Conservation (phyloP, 2,797 vertebrate species). For the Pagetopsis macropterus region DNA sequence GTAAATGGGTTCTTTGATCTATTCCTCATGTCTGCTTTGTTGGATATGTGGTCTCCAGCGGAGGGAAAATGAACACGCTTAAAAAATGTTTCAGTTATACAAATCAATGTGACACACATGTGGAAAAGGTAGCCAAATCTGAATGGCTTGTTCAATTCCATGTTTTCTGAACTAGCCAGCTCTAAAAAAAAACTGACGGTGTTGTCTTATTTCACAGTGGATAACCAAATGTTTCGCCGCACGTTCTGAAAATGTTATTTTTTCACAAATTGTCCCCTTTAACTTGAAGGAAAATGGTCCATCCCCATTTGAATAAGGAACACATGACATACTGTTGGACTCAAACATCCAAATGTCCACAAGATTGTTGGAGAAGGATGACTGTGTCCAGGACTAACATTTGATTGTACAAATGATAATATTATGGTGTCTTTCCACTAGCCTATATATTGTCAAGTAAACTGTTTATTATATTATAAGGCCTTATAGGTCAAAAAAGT, state of each 20-base stretch:
- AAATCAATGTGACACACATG: too few species aligned
- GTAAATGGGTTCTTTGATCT: slow-evolving; percentile 52
- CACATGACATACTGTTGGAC: not conserved
- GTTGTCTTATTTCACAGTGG: too few species aligned
- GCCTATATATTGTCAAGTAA: not conserved
- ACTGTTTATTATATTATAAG: too few species aligned
- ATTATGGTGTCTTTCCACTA: not conserved
- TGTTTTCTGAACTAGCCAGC: too few species aligned
- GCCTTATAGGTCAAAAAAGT: too few species aligned
- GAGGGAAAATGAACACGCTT: slow-evolving; percentile 24
- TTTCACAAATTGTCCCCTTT: too few species aligned
- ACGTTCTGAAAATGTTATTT: too few species aligned
- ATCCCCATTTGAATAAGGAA: not conserved
- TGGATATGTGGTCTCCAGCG: slow-evolving; percentile 21
- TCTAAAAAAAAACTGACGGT: too few species aligned
- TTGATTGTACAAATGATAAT: not conserved
- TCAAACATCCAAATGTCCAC: not conserved
- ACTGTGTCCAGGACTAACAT: not conserved
- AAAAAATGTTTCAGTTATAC: slow-evolving; percentile 19
- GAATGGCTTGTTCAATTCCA: too few species aligned
- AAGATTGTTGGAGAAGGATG: not conserved
- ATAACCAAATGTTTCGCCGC: too few species aligned
- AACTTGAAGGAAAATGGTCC: not conserved
- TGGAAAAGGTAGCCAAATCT: too few species aligned
- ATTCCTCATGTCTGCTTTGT: slow-evolving; percentile 32